phyloP scores from a whole-genome alignment of 1,140 invertebrate species.

The Psix sp. region DNA sequence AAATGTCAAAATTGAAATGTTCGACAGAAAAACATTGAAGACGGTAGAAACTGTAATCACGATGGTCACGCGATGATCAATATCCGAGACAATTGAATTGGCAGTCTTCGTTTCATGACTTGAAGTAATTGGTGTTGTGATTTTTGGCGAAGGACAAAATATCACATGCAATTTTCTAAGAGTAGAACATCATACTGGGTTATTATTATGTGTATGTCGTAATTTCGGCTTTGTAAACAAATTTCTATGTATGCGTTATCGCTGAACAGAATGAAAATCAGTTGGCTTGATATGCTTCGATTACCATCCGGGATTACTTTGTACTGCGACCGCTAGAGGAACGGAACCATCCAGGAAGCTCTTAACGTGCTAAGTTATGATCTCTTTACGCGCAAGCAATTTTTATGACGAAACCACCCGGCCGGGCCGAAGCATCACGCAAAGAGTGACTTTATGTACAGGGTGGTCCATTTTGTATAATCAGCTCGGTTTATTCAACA shows the following conservation, averaged over 20 bases:
- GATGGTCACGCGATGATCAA: conserved; percentile 47
- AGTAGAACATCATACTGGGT: conserved; percentile 6
- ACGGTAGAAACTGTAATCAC: conserved; percentile 3
- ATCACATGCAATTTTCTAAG: conserved; percentile 20
- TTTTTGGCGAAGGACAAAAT: conserved; percentile 40
- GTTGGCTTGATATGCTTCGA: conserved; percentile 59
- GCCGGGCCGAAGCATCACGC: conserved; percentile 73
- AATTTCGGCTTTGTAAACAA: conserved; percentile 46
- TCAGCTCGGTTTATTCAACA: conserved; percentile 50
- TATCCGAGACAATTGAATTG: conserved; percentile 48
- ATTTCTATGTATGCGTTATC: conserved; percentile 48
- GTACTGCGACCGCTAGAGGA: conserved; percentile 50
- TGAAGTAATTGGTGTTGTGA: conserved; percentile 24
- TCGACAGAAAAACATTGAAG: not conserved
- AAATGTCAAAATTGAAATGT: not conserved
- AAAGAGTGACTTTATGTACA: conserved; percentile 66
- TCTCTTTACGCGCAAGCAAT: conserved; percentile 77
- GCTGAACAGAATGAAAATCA: conserved; percentile 40
- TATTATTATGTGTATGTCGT: conserved; percentile 36
- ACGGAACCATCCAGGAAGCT: conserved; percentile 73
- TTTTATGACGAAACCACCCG: conserved; percentile 74
- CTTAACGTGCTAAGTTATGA: conserved; percentile 69
- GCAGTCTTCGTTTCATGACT: too few relatives aligned
- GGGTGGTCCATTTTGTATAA: conserved; percentile 59
- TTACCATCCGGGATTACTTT: conserved; percentile 61